These are phyloP conservation scores for Cyrtorhinus lividipennis DNA, from an alignment of 1,140 invertebrate species.

Conservation along the genomic window DNA sequence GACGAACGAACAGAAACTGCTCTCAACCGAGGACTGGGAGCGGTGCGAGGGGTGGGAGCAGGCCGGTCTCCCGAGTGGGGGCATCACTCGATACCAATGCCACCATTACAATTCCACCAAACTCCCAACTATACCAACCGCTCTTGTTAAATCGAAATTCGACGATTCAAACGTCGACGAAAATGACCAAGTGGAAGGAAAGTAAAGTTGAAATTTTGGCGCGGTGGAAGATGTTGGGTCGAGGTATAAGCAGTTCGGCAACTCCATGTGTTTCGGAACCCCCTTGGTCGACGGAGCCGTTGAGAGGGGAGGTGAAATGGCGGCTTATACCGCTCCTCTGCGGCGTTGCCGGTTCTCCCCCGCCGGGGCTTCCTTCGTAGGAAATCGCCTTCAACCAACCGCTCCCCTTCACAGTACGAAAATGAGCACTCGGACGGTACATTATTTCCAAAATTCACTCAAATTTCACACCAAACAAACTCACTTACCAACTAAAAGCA, in stretches of 20 bases:
- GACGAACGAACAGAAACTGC: not conserved
- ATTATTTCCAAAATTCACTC: no score
- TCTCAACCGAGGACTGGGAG: not conserved
- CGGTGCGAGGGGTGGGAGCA: not conserved
- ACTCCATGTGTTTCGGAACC: not conserved
- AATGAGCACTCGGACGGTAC: no score
- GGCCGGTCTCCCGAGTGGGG: not conserved
- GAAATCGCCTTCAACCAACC: not conserved
- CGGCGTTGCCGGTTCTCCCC: conserved; percentile 3
- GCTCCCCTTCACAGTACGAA: no score
- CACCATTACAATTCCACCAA: not conserved
- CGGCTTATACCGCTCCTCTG: not conserved
- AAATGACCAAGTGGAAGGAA: not conserved
- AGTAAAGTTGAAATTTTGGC: not conserved
- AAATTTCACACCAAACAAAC: no score
- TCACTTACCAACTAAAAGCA: no score
- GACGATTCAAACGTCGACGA: no score
- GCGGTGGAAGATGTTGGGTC: not conserved
- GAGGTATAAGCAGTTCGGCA: no score
- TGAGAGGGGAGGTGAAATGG: not conserved
- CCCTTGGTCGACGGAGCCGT: not conserved
- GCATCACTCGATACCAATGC: not conserved
- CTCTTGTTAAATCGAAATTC: no score
- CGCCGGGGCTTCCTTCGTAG: not conserved
- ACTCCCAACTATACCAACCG: no score